These are phyloP conservation scores for Lagria hirta DNA, from an alignment of 2,888 invertebrate species.

Conservation along the genomic window DNA sequence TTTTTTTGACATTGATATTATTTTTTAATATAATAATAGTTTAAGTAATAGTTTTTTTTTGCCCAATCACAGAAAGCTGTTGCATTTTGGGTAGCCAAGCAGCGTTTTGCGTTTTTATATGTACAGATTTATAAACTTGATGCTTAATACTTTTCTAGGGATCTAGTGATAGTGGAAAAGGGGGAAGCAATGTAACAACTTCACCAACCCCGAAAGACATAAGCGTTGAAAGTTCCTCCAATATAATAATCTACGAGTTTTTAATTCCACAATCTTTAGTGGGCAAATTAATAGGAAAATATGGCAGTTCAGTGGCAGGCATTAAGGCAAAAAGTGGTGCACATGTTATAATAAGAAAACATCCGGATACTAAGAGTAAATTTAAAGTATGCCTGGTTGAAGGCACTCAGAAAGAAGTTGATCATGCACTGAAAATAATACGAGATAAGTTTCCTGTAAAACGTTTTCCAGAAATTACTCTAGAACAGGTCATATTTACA, in stretches of 20 bases:
- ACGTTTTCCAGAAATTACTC: conserved; percentile 76
- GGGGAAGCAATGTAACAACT: conserved; percentile 71
- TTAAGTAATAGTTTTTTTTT: too few relatives aligned
- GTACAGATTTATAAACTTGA: conserved; percentile 10
- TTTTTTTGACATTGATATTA: too few relatives aligned
- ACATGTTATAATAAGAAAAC: conserved; percentile 74
- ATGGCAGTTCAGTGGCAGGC: conserved; percentile 77
- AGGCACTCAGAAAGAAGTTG: conserved; percentile 70
- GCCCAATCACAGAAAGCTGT: too few relatives aligned
- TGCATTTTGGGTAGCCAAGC: too few relatives aligned
- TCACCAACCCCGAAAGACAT: conserved; percentile 61
- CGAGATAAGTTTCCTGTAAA: conserved; percentile 81
- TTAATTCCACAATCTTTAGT: conserved; percentile 74
- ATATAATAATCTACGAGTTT: conserved; percentile 68
- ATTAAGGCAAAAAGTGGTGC: conserved; percentile 79
- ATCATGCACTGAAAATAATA: conserved; percentile 80
- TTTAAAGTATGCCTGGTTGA: conserved; percentile 71
- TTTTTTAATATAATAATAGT: too few relatives aligned
- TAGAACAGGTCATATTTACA: conserved; percentile 60
- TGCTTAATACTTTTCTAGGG: conserved; percentile 60
- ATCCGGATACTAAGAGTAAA: conserved; percentile 69
- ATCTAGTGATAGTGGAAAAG: conserved; percentile 83
- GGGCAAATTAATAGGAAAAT: conserved; percentile 84
- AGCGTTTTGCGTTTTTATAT: not conserved
- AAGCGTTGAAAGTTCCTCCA: conserved; percentile 45